Percentiles rank a stretch among this genome's conserved stretches.
Evolutionary conservation across 1,140 invertebrate species (phyloP).

Genomic region (Camponotus vicinus): DNA sequence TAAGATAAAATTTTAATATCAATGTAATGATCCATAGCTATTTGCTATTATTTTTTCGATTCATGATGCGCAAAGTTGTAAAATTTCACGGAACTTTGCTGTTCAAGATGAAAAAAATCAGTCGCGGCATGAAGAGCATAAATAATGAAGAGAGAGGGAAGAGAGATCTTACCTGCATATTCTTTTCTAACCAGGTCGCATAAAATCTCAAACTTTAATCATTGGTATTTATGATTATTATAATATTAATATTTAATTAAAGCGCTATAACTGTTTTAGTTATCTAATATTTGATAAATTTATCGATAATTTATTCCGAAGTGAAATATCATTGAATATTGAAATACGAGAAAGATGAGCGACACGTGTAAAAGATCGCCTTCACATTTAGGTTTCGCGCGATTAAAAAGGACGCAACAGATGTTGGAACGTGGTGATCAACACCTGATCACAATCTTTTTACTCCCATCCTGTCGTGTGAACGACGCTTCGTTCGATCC

Average conservation of each 20-base stretch:
- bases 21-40: neutral
- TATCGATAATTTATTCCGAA: neutral
- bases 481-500: slow-evolving; percentile 40
- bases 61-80: neutral
- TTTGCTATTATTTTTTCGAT: neutral
- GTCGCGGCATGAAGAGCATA: neutral
- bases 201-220: neutral
- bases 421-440: slow-evolving; percentile 58
- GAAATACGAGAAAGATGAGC: neutral
- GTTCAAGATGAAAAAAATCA: neutral
- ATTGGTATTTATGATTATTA: neutral
- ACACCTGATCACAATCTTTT: slow-evolving; percentile 59
- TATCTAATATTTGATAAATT: neutral
- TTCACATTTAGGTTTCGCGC: slow-evolving; percentile 37
- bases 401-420: slow-evolving; percentile 64
- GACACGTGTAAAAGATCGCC: neutral
- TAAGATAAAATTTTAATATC: too few species aligned
- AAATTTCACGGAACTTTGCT: neutral
- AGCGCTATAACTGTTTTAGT: neutral
- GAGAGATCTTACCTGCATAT: slow-evolving; percentile 5
- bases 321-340: neutral
- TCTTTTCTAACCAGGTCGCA: too few species aligned
- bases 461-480: slow-evolving; percentile 51
- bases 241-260: too few species aligned
- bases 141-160: neutral